Conservation (phyloP, 2,888 invertebrate species). For the Fissipunctia ypsillon region DNA sequence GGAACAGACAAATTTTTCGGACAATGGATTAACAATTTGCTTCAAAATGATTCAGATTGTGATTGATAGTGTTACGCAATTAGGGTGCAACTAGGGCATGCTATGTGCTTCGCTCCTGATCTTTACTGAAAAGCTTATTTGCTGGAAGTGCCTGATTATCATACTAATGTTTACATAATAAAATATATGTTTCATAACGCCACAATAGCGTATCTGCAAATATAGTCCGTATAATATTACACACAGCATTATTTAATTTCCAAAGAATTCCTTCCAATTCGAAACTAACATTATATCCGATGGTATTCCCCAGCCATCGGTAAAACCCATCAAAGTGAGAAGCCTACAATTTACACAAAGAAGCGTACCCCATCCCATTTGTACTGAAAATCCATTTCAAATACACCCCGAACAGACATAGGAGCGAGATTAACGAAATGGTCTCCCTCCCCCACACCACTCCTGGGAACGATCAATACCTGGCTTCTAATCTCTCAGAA, state of each 20-base stretch:
- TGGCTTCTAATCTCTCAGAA: conserved; percentile 84
- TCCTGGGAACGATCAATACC: conserved; percentile 77
- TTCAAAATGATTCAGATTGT: too few relatives aligned
- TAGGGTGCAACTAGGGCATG: too few relatives aligned
- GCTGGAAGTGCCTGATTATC: too few relatives aligned
- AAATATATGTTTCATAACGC: too few relatives aligned
- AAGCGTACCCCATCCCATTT: conserved; percentile 54
- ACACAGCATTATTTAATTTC: not conserved
- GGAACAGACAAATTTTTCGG: too few relatives aligned
- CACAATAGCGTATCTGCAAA: not conserved
- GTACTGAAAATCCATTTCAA: conserved; percentile 76
- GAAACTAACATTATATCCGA: not conserved
- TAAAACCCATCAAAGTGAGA: conserved; percentile 44
- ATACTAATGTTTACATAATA: not conserved
- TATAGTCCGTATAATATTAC: not conserved
- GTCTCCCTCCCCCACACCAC: conserved; percentile 67
- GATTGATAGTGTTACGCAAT: too few relatives aligned
- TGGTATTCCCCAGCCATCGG: not conserved
- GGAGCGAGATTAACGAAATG: conserved; percentile 84
- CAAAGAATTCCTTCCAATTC: not conserved
- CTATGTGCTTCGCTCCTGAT: too few relatives aligned
- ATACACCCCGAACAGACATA: conserved; percentile 82
- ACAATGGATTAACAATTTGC: too few relatives aligned
- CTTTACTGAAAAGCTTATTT: too few relatives aligned
- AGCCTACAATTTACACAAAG: conserved; percentile 54